Base-by-base conservation (phyloP, 1,140 invertebrate genomes). In the Aphis gossypii region DNA sequence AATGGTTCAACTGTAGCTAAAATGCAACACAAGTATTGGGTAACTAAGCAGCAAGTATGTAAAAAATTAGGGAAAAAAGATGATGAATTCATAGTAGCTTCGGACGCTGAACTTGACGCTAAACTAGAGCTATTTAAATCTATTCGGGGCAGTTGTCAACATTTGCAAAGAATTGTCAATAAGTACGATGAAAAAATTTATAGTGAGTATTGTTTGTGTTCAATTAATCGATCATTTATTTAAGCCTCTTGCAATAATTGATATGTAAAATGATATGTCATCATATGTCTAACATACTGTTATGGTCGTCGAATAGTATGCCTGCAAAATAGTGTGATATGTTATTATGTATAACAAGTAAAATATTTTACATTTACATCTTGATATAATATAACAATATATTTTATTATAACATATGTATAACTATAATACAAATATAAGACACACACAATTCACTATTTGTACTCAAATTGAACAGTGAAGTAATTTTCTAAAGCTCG, bases 21-120 rank as follows among this genome's bases (percentile, higher is more conserved):
- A 95, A 97, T 99, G 97, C 98, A 99, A 95, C 98, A 99, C 95
- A 98, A 99, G 94, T 99, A 98, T 95, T 99, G 99, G 99, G 97
- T 99, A 54, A 99, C 99, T 8, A 99, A 99, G 95, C 99, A 99
- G 96, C 97, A 98, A 88, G 97, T 99, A 48, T 97, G 99, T 92
- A 96, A 98, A 94, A 99, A 99, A 96, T 96, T 99, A 35, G 99
- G 99, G 14, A 98, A 98, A 95, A 99, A 99, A 96, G 99, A 99
- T 96, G 99, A 99, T 95, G 98, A 99, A 94, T 98, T 98, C 96
- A 97, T 99, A 94, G 97, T 99, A 30, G 97, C 99, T 38, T 99
- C 98, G 0, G 99, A 99, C 96, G 97, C 98, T 18, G 98, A 99
- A 95, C 96, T 99, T 8, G 99, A 99, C 96, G 97, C 99, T 7